A percentile compares a stretch with the other conserved stretches of the same genome.
Evolutionary conservation across 2,113 vertebrate genomes (phyloP).

Genomic region (Propithecus coquereli): DNA sequence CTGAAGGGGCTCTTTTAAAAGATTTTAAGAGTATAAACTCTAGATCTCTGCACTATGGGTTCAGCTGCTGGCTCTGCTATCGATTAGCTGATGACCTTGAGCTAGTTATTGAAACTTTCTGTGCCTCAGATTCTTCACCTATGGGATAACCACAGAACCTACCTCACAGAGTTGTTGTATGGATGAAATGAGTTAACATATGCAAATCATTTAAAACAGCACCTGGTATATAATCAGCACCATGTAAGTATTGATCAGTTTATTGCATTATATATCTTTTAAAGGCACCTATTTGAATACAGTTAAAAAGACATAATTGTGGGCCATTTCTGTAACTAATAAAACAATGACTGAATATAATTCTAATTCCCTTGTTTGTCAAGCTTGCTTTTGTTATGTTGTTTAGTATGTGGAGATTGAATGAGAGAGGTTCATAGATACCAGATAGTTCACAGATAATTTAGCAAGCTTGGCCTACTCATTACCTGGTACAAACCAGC

Average conservation of each 20-base stretch:
- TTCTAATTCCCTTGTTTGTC: neutral
- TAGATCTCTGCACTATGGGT: neutral
- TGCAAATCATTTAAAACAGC: neutral
- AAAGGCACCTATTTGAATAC: neutral
- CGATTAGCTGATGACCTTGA: neutral
- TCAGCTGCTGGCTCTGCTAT: neutral
- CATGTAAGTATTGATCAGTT: neutral
- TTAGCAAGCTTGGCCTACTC: neutral
- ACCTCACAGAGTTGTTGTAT: neutral
- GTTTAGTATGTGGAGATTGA: neutral
- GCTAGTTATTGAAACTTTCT: neutral
- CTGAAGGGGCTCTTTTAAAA: neutral
- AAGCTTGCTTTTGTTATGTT: neutral
- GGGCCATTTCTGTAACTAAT: neutral
- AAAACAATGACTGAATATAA: neutral
- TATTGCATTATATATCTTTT: neutral
- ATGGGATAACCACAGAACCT: neutral
- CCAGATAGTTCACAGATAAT: neutral
- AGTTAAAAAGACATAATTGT: neutral
- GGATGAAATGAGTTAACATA: neutral
- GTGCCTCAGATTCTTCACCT: neutral
- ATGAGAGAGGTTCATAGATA: neutral
- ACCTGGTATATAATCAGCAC: neutral
- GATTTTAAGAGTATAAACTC: neutral
- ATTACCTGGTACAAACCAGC: neutral